Base-by-base conservation (phyloP, 2,888 invertebrate species). In the Adelognathus sp. region DNA sequence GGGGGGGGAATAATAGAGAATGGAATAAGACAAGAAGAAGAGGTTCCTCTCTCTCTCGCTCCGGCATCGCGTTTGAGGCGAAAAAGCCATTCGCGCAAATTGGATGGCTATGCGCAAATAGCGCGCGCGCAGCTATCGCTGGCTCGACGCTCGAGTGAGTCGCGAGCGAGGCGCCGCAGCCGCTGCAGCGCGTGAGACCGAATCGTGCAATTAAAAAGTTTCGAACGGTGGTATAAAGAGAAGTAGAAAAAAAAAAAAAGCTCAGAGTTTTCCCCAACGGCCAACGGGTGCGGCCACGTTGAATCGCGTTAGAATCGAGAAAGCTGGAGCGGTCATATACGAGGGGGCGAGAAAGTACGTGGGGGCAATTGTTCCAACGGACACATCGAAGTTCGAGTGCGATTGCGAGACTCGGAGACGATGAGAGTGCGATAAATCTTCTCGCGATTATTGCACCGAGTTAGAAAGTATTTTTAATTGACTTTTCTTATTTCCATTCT, bases 131-230 rank as follows among this genome's bases (percentile, higher is more conserved):
- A 11, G 21, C 41, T 50, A 54, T 31, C 29, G 36, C 27, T 33
- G n/a, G 66, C 27, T 52, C 66, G 6, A 18, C 14, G 44, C 18
- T 2, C 27, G 16, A 21, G 46, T n/a, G n/a, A n/a, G n/a, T n/a
- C 31, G 27, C 44, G 9, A 44, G 18, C 46, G 29, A 44, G 63
- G 29, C 46, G 46, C 44, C 16, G 2, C 21, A 9, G 50, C 50
- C 24, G 33, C 24, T 50, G 14, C 56, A 33, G 36, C 60, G n/a
- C 60, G 60, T 52, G 80, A 46, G 78, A 83, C 80, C 82, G 83
- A 87, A 85, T 85, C 86, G 86, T 84, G 88, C 89, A 88, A 90
- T 89, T 89, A 89, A 90, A 90, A 90, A 89, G 86, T 89, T 89
- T 88, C 86, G 85, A 86, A 85, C 83, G 83, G 79, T 74, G 69